phyloP scores from a whole-genome alignment of 2,113 vertebrate genomes.

The Ia io region DNA sequence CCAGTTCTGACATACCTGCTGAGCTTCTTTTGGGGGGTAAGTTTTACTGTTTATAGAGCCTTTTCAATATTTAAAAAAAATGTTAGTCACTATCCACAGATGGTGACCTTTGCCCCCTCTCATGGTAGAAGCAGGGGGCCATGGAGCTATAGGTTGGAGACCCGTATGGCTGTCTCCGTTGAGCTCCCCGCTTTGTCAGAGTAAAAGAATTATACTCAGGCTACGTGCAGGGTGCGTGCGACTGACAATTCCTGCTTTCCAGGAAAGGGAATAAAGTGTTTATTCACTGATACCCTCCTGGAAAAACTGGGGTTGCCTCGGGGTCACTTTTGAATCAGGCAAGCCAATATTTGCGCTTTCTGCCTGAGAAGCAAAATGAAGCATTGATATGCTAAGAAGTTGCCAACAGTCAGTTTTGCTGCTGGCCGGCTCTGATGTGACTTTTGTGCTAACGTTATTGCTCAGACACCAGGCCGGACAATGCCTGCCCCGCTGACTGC shows the following conservation, averaged over 20 bases:
- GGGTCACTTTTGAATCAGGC: constrained; percentile 31
- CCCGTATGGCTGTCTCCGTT: not conserved
- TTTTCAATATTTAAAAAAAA: constrained; percentile 75
- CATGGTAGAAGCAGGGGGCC: not conserved
- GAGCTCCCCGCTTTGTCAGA: not conserved
- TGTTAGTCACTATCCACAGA: constrained; percentile 56
- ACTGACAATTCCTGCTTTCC: constrained; percentile 15
- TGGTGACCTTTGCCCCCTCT: constrained; percentile 55
- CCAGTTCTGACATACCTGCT: not conserved
- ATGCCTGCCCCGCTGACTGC: not conserved
- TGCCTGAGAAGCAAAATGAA: constrained; percentile 28
- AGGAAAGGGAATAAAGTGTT: constrained; percentile 24
- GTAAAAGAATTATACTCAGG: not conserved
- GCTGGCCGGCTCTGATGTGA: not conserved
- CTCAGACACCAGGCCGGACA: not conserved
- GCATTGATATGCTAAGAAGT: constrained; percentile 50
- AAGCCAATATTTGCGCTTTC: constrained; percentile 40
- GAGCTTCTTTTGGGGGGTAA: constrained; percentile 31
- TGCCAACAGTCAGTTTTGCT: constrained; percentile 1
- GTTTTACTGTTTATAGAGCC: constrained; percentile 70
- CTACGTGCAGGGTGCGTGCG: not conserved
- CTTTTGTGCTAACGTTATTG: not conserved
- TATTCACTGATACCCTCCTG: not conserved
- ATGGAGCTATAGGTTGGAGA: not conserved
- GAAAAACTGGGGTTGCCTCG: not conserved